phyloP scores from a whole-genome alignment of 35 echinoderm and acorn worm species.

The Diadema setosum region DNA sequence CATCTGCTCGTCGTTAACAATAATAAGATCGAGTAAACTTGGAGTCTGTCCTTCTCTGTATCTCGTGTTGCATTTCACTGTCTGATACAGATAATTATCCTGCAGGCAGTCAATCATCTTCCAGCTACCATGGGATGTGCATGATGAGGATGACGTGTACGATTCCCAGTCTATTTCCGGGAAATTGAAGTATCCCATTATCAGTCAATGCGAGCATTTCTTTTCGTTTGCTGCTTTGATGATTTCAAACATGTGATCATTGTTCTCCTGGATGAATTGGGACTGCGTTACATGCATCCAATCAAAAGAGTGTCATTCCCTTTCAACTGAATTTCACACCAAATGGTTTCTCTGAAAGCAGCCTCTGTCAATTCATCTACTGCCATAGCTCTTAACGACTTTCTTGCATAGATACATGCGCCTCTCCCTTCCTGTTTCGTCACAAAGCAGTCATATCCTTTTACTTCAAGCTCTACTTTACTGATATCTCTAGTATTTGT shows the following conservation, averaged over 20 bases:
- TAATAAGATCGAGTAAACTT: neutral
- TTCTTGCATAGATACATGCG: neutral
- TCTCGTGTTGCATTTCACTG: neutral
- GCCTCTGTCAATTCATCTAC: neutral
- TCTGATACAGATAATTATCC: neutral
- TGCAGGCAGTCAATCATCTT: neutral
- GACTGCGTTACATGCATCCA: neutral
- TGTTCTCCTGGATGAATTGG: neutral
- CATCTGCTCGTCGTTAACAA: neutral
- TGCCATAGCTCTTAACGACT: neutral
- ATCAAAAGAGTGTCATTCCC: neutral
- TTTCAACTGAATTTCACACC: no score
- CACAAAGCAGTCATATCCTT: neutral
- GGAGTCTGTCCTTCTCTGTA: neutral
- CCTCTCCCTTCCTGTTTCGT: neutral
- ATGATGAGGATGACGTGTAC: neutral
- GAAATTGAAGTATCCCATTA: no score
- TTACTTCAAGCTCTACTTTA: neutral
- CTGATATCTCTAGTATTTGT: neutral
- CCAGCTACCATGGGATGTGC: neutral
- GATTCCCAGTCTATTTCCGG: neutral
- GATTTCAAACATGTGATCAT: neutral
- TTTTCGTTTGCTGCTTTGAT: neutral
- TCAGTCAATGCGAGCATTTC: neutral
- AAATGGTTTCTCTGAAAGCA: neutral